Evolutionary conservation across 2,113 vertebrate species (phyloP), one percentile per base, ranked within the genome.

Genomic region (Ginglymostoma cirratum): DNA sequence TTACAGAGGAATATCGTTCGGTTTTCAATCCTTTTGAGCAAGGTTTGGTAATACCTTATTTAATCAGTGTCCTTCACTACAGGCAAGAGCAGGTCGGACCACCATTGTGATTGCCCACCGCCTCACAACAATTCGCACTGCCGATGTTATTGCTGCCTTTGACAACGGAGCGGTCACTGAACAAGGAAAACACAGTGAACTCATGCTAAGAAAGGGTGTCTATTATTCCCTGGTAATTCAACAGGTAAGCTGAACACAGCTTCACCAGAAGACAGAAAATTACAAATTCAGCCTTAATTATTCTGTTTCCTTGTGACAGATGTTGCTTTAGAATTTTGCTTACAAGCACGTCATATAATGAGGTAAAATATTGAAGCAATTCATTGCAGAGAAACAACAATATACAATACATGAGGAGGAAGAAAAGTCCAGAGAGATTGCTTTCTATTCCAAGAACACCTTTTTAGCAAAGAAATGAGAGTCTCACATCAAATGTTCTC

Each of bases 101-200:
- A 98, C 98, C 10, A 98, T 98, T 95, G 97, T 98, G 96, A 98
- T 98, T 96, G 98, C 98, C 96, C 98, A 98, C 96, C 97, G 98
- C 0, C 96, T 98, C 52, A 98, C 98, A 0, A 98, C 98, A 19
- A 97, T 98, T 96, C 97, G 97, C 69, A 97, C 97, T 21, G 98
- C 98, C 76, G 98, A 98, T 96, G 96, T 97, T 27, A 98, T 98
- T 87, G 98, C 97, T 90, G 97, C 97, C 0, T 97, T 98, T 97
- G 97, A 97, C 42, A 97, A 98, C 1, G 98, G 98, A 0, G 0
- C 97, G 0, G 96, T 98, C 45, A 97, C 97, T 85, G 98, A 98
- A 93, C 97, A 97, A 42, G 98, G 98, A 72, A 97, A 97, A 0
- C 98, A 98, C 95, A 97, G 96, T 4, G 97, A 98, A 7, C 98